These are phyloP conservation scores for Cryptoleucopteryx plumbea DNA, from an alignment of 2,113 vertebrate species.

Conservation along the genomic window DNA sequence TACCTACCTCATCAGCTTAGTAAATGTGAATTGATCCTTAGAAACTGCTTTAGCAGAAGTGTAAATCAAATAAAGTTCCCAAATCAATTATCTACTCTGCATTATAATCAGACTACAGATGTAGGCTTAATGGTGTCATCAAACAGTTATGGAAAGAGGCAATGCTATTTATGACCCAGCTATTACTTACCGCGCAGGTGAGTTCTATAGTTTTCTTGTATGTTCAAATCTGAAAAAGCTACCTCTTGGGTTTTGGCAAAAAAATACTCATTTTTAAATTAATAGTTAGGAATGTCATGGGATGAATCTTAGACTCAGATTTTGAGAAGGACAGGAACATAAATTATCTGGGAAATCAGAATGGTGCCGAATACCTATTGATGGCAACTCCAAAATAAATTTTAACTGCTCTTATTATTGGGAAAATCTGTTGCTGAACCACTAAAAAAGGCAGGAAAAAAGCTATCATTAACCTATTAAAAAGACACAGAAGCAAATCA, in stretches of 20 bases:
- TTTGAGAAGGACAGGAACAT: background rate
- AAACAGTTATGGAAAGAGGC: background rate
- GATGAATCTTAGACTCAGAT: background rate
- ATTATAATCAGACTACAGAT: background rate
- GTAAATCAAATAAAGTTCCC: background rate
- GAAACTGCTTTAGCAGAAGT: background rate
- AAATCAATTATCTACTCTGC: background rate
- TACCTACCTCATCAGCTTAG: background rate
- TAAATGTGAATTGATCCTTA: background rate
- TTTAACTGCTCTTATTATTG: background rate
- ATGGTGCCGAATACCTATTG: background rate
- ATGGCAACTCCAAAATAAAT: background rate
- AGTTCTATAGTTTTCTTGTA: background rate
- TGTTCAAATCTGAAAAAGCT: background rate
- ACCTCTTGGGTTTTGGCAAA: background rate
- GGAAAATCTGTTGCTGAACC: background rate
- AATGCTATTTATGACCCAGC: background rate
- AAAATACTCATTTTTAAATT: background rate
- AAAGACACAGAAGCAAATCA: background rate
- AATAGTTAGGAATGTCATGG: background rate
- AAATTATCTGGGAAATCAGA: background rate
- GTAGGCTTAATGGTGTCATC: background rate
- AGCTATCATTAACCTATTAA: background rate
- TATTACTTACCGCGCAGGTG: background rate
- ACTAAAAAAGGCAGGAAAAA: background rate